Evolutionary conservation across 2,888 invertebrate genomes (phyloP), one percentile per base, ranked within the genome.

Genomic region (Luperina testacea): DNA sequence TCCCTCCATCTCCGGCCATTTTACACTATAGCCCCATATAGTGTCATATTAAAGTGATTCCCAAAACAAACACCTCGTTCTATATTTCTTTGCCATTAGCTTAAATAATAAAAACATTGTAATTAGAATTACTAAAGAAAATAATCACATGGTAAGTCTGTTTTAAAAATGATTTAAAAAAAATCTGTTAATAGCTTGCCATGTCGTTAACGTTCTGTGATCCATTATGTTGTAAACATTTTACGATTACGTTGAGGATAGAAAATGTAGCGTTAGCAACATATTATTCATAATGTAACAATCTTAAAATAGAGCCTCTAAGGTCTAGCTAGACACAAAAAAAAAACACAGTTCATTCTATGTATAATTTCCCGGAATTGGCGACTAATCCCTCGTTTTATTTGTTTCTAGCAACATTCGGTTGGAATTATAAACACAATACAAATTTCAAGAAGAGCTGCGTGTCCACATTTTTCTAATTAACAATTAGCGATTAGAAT

Each of bases 1-100:
- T 72, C 90, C 89, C 83, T 77, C 81, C 79, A 77, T 80, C 75
- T 78, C 72, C 78, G 51, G 73, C 51, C 64, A 76, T 87, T 88
- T 87, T 74, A 75, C 79, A 82, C 84, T 80, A 81, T 82, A 78
- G 86, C 82, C 45, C 68, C 59, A 80, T 85, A 81, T 80, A 81
- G 87, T 87, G 61, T 57, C 48, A 81, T 81, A 86, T 90, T 88
- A 91, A 93, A 93, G 92, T 92, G 89, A 91, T 90, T 91, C 81
- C 75, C 77, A 79, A 77, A 82, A 83, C 79, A 89, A 88, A 89
- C 80, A 85, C 71, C 68, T 80, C 20, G 32, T 57, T 53, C 61
- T 75, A 72, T 67, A 57, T 59, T 71, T 68, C 38, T 72, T 75
- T 32, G 8, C 13, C 32, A 27, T 67, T 48, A 68, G 27, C n/a